These are phyloP conservation scores for Chloroclysta siterata DNA, from an alignment of 2,888 invertebrate genomes.

Conservation along the genomic window DNA sequence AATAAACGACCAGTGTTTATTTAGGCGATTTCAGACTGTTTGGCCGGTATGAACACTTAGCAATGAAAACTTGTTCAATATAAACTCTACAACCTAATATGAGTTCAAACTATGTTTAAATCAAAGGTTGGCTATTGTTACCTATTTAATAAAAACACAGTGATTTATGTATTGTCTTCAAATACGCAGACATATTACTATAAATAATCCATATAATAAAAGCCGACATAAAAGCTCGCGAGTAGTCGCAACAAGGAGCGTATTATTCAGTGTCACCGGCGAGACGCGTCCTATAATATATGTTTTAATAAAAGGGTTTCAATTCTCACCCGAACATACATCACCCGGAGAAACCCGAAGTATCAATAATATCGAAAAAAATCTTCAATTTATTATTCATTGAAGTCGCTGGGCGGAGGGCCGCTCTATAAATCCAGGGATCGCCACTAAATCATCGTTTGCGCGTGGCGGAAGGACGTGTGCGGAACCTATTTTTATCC, in stretches of 20 bases:
- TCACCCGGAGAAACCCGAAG: conserved; percentile 73
- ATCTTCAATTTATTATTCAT: conserved; percentile 82
- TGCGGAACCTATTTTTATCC: conserved; percentile 66
- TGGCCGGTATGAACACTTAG: not conserved
- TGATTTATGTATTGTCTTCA: conserved; percentile 54
- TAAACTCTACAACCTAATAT: not conserved
- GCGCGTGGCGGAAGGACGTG: conserved; percentile 63
- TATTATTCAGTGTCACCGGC: conserved; percentile 82
- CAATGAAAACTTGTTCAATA: not conserved
- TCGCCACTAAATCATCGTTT: conserved; percentile 80
- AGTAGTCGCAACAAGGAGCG: conserved; percentile 78
- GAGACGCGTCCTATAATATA: conserved; percentile 81
- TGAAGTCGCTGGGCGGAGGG: conserved; percentile 72
- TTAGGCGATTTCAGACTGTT: not conserved
- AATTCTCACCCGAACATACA: conserved; percentile 78
- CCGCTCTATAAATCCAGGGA: conserved; percentile 75
- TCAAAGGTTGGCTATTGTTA: too few species aligned
- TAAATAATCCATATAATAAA: conserved; percentile 79
- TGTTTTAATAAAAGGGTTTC: conserved; percentile 85
- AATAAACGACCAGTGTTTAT: not conserved
- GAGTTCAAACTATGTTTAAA: too few species aligned
- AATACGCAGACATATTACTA: conserved; percentile 53
- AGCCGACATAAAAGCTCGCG: conserved; percentile 71
- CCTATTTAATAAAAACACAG: conserved; percentile 36
- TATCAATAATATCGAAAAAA: conserved; percentile 81